These are phyloP conservation scores for Drosophila colorata DNA, from an alignment of 2,888 invertebrate genomes.

Conservation along the genomic window DNA sequence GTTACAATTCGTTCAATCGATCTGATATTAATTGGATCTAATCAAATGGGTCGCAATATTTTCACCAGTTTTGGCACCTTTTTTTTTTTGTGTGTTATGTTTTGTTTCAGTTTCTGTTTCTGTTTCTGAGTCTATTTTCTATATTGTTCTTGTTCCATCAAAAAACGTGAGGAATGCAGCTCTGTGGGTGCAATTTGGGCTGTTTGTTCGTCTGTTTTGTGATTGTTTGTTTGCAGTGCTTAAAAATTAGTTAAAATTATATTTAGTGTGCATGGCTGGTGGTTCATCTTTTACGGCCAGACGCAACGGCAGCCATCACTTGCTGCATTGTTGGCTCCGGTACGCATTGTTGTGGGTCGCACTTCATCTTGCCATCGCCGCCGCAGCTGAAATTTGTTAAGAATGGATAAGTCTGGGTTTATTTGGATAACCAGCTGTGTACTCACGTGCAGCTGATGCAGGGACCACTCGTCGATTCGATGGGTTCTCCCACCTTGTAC, in stretches of 20 bases:
- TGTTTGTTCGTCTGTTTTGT: slow-evolving; percentile 49
- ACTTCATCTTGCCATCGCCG: slow-evolving; percentile 96
- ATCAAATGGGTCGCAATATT: slow-evolving; percentile 46
- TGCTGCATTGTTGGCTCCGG: slow-evolving; percentile 95
- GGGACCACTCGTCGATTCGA: slow-evolving; percentile 94
- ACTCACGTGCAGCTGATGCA: slow-evolving; percentile 98
- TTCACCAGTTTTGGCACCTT: slow-evolving; percentile 59
- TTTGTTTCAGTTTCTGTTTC: slow-evolving; percentile 32
- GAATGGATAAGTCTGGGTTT: not conserved
- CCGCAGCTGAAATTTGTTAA: slow-evolving; percentile 88
- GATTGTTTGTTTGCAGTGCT: slow-evolving; percentile 79
- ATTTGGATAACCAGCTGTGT: slow-evolving; percentile 6
- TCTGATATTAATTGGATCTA: slow-evolving; percentile 42
- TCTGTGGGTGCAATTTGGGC: slow-evolving; percentile 66
- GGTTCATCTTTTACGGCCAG: slow-evolving; percentile 89
- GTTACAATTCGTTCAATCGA: slow-evolving; percentile 36
- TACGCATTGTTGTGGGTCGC: slow-evolving; percentile 95
- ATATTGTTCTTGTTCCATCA: slow-evolving; percentile 40
- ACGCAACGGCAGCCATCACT: slow-evolving; percentile 94
- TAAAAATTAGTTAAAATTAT: slow-evolving; percentile 82
- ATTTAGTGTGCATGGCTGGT: slow-evolving; percentile 83
- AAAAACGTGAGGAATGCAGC: slow-evolving; percentile 66
- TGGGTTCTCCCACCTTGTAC: slow-evolving; percentile 94
- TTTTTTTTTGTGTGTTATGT: slow-evolving; percentile 4
- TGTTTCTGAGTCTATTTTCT: slow-evolving; percentile 39